phyloP scores from a whole-genome alignment of 2,113 vertebrate genomes.

The Strix uralensis region DNA sequence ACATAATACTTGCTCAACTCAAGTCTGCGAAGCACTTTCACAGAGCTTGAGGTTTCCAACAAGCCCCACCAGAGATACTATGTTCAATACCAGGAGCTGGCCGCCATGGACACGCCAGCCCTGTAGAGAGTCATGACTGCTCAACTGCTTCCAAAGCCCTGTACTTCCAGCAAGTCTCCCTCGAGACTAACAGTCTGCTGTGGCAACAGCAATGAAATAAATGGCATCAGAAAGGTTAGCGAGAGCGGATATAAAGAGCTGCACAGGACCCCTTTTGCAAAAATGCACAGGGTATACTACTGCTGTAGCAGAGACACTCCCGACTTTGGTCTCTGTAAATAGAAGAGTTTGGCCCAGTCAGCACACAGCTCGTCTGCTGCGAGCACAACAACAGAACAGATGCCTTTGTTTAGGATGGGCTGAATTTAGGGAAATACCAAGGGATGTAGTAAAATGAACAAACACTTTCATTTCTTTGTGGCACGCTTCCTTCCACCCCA shows the following conservation, averaged over 20 bases:
- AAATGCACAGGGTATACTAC: rapidly evolving
- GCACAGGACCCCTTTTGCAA: background rate
- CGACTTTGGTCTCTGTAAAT: background rate
- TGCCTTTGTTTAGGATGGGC: background rate
- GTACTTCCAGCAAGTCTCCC: background rate
- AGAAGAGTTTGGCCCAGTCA: background rate
- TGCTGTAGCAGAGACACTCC: background rate
- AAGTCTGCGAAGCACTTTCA: too few species aligned
- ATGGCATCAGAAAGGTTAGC: background rate
- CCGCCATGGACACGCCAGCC: rapidly evolving
- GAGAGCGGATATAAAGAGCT: background rate
- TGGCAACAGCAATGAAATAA: background rate
- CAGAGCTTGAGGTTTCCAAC: background rate
- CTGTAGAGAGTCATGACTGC: background rate
- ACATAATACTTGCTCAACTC: background rate
- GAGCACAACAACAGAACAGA: background rate
- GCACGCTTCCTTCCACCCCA: rapidly evolving
- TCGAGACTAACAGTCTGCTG: background rate
- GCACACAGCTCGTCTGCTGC: background rate
- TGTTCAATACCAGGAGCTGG: background rate
- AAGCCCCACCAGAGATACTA: background rate
- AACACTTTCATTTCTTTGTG: background rate
- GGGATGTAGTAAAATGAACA: background rate
- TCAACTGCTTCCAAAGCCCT: background rate
- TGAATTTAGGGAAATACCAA: background rate